These are phyloP conservation scores for Diorhabda elongata DNA, from an alignment of 1,140 invertebrate genomes.

Conservation along the genomic window DNA sequence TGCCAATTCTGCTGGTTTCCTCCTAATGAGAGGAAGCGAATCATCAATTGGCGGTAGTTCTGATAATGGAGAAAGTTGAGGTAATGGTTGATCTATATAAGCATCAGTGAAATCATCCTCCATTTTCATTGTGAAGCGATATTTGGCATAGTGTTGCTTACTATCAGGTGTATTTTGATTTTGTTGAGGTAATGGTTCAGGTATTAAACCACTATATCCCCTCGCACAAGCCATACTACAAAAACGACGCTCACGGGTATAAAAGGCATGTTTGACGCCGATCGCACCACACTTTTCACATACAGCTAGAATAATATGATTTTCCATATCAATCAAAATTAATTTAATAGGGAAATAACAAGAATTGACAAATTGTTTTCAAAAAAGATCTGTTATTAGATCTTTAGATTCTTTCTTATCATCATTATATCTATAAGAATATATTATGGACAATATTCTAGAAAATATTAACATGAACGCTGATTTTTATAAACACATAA, in stretches of 20 bases:
- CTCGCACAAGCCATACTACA: slow-evolving; percentile 73
- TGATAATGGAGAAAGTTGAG: slow-evolving; percentile 46
- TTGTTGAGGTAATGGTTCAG: slow-evolving; percentile 37
- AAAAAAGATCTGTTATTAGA: no score
- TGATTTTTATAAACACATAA: no score
- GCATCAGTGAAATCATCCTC: slow-evolving; percentile 45
- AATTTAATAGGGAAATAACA: no score
- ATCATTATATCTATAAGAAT: no score
- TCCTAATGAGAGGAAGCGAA: slow-evolving; percentile 48
- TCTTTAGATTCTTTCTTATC: no score
- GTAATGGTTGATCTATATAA: slow-evolving; percentile 49
- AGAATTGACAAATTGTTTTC: no score
- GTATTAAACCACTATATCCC: slow-evolving; percentile 47
- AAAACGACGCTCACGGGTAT: slow-evolving; percentile 77
- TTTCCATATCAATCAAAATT: background rate
- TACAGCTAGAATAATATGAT: slow-evolving; percentile 59
- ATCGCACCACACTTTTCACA: slow-evolving; percentile 86
- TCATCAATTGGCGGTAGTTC: slow-evolving; percentile 45
- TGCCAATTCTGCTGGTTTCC: slow-evolving; percentile 57
- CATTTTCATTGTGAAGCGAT: slow-evolving; percentile 43
- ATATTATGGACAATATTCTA: no score
- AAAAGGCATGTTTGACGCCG: slow-evolving; percentile 85
- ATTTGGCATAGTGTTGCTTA: slow-evolving; percentile 42
- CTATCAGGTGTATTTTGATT: slow-evolving; percentile 45
- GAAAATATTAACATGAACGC: no score